Evolutionary conservation across 1,140 invertebrate genomes (phyloP).

Genomic region (Brachionus manjavacas): DNA sequence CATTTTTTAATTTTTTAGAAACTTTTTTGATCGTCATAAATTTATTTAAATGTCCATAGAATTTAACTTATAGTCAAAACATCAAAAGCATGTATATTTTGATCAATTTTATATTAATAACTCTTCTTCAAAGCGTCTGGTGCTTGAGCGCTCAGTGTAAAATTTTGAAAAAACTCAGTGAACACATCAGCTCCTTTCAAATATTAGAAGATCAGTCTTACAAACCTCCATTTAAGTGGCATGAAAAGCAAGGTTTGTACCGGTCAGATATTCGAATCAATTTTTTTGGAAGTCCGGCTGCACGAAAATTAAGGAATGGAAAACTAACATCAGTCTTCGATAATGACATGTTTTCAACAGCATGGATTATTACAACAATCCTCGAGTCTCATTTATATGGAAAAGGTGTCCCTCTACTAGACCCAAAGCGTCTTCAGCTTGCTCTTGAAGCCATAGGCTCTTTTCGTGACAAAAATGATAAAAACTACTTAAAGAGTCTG

Average conservation of each 20-base stretch:
- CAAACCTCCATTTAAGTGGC: slow-evolving; percentile 45
- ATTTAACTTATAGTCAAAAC: too few species aligned
- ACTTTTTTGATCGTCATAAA: too few species aligned
- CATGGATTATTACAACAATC: slow-evolving; percentile 47
- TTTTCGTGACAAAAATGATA: slow-evolving; percentile 48
- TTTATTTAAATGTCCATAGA: too few species aligned
- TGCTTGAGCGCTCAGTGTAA: neutral
- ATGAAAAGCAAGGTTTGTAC: slow-evolving; percentile 46
- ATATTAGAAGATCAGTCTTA: slow-evolving; percentile 43
- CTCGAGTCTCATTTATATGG: slow-evolving; percentile 47
- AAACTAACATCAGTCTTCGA: slow-evolving; percentile 46
- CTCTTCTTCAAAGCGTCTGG: neutral
- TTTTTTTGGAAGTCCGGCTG: slow-evolving; percentile 45
- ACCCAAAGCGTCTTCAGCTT: slow-evolving; percentile 44
- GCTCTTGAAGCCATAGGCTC: slow-evolving; percentile 46
- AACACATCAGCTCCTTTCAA: slow-evolving; percentile 41
- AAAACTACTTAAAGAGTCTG: slow-evolving; percentile 45
- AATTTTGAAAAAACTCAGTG: neutral
- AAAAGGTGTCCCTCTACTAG: slow-evolving; percentile 42
- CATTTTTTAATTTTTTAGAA: too few species aligned
- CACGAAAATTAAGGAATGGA: slow-evolving; percentile 43
- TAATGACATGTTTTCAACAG: slow-evolving; percentile 51
- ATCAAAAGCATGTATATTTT: neutral
- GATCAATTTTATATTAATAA: neutral
- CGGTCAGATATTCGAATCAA: slow-evolving; percentile 47